These are phyloP conservation scores for Xanthorhoe spadicearia DNA, from an alignment of 2,888 invertebrate genomes.

Conservation along the genomic window DNA sequence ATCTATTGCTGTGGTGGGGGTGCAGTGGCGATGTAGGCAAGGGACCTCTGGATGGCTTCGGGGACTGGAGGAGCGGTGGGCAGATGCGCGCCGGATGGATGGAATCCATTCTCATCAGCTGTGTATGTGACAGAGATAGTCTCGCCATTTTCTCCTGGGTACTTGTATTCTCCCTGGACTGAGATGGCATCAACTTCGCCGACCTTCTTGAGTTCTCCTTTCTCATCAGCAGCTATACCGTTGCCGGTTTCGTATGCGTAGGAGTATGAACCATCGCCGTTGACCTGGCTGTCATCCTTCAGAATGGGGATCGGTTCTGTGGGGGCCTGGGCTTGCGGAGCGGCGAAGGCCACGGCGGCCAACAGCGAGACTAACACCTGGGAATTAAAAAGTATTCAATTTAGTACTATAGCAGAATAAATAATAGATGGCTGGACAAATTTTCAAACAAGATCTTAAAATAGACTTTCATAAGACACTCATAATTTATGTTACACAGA, in stretches of 20 bases:
- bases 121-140: conserved; percentile 86
- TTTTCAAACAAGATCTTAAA: neutral
- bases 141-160: conserved; percentile 87
- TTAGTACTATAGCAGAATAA: neutral
- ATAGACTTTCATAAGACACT: no score
- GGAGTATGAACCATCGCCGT: conserved; percentile 86
- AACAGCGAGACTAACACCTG: conserved; percentile 73
- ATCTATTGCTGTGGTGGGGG: conserved; percentile 70
- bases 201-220: conserved; percentile 85
- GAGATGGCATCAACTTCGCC: conserved; percentile 83
- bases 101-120: conserved; percentile 90
- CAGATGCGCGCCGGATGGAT: conserved; percentile 86
- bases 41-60: conserved; percentile 87
- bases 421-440: neutral
- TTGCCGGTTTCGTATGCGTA: conserved; percentile 88
- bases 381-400: conserved; percentile 35
- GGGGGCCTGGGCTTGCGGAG: conserved; percentile 65
- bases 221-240: conserved; percentile 86
- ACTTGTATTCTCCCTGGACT: conserved; percentile 88
- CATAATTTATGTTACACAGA: no score
- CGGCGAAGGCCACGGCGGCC: conserved; percentile 66
- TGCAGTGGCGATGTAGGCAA: conserved; percentile 87
- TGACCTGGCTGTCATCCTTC: conserved; percentile 83
- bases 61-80: conserved; percentile 90
- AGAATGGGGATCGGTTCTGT: conserved; percentile 81